Percentiles rank a stretch among this genome's conserved stretches.
phyloP scores from a whole-genome alignment of 2,113 vertebrate genomes.

The Sylvietta virens region DNA sequence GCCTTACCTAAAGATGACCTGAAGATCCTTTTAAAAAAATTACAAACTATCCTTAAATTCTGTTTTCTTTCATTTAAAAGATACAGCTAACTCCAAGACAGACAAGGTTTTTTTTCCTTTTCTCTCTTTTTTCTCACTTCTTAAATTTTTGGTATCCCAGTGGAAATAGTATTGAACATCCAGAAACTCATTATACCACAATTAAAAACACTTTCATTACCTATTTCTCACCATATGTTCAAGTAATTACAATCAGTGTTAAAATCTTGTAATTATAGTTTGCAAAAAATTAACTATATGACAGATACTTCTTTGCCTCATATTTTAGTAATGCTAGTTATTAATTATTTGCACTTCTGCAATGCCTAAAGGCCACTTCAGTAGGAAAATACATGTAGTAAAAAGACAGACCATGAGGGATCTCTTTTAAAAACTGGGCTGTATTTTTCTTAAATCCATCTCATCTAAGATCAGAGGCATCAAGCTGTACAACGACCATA shows the following conservation, averaged over 20 bases:
- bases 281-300: slow-evolving; percentile 1
- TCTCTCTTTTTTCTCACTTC: neutral
- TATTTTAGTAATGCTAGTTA: slow-evolving; percentile 19
- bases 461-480: neutral
- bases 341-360: neutral
- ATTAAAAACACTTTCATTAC: slow-evolving; percentile 6
- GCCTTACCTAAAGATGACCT: neutral
- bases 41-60: neutral
- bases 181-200: neutral
- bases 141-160: neutral
- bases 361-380: neutral
- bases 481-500: neutral
- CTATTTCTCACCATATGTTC: neutral
- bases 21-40: neutral
- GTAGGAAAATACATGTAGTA: neutral
- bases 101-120: neutral
- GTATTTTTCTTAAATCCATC: neutral
- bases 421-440: neutral
- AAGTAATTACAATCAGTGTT: slow-evolving; percentile 18
- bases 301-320: neutral
- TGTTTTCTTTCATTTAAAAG: neutral
- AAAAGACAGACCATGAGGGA: neutral
- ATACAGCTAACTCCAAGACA: neutral
- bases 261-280: slow-evolving; percentile 22
- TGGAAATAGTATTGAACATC: neutral